Evolutionary conservation across 2,888 invertebrate genomes (phyloP).

Genomic region (Scelioninae gen. 1): DNA sequence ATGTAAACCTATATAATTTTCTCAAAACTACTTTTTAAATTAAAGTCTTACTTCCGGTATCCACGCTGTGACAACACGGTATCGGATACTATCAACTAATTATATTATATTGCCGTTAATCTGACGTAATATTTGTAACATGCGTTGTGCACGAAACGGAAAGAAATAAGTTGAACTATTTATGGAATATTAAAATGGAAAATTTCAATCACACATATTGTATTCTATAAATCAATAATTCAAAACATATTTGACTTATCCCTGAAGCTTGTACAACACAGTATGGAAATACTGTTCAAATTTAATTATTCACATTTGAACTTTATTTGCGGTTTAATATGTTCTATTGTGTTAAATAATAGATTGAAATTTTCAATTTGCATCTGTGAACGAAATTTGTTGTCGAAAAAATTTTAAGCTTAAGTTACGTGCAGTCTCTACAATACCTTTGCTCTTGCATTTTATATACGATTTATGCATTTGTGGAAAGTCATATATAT

Average conservation of each 20-base stretch:
- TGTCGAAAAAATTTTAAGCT: conserved; percentile 38
- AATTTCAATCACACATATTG: conserved; percentile 30
- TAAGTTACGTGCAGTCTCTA: conserved; percentile 48
- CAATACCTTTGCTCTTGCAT: conserved; percentile 58
- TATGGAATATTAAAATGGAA: conserved; percentile 59
- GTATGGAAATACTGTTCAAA: neutral
- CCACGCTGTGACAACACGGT: conserved; percentile 44
- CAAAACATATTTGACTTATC: too few relatives aligned
- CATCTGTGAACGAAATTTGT: conserved; percentile 27
- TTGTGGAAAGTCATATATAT: conserved; percentile 59
- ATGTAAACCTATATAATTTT: too few relatives aligned
- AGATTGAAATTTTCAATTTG: conserved; percentile 49
- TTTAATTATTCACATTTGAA: neutral
- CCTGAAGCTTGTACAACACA: too few relatives aligned
- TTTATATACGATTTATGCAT: conserved; percentile 59
- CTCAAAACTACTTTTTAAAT: too few relatives aligned
- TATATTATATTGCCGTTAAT: conserved; percentile 22
- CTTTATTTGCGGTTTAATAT: neutral
- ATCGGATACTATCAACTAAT: conserved; percentile 34
- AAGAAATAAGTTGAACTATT: conserved; percentile 24
- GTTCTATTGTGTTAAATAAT: conserved; percentile 4
- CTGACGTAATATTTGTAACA: conserved; percentile 54
- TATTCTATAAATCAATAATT: too few relatives aligned
- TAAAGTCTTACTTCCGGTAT: conserved; percentile 26
- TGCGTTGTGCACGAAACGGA: conserved; percentile 67